Percentiles rank a stretch among this genome's conserved stretches.
Conservation (phyloP, 2,113 vertebrate species). For the Austrofundulus limnaeus region DNA sequence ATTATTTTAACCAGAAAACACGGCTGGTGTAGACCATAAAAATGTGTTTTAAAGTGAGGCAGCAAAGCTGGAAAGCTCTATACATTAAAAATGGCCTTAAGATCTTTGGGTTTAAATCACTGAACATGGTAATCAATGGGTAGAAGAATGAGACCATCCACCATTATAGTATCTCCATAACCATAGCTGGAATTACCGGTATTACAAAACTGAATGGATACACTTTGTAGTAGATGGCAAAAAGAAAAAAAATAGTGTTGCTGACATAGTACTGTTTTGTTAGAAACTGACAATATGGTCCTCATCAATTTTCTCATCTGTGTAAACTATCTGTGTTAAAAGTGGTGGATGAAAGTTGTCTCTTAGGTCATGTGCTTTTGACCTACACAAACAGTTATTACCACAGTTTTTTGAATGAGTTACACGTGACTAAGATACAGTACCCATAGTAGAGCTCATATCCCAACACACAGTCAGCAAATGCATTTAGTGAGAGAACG, state of each 20-base stretch:
- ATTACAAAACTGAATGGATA: slow-evolving; percentile 66
- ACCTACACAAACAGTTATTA: slow-evolving; percentile 70
- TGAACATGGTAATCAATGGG: slow-evolving; percentile 74
- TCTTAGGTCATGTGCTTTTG: slow-evolving; percentile 64
- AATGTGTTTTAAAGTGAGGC: slow-evolving; percentile 70
- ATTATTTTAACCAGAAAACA: slow-evolving; percentile 43
- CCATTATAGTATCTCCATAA: slow-evolving; percentile 67
- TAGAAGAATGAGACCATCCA: slow-evolving; percentile 73
- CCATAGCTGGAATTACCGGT: slow-evolving; percentile 62
- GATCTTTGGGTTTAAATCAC: slow-evolving; percentile 72
- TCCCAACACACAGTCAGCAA: slow-evolving; percentile 66
- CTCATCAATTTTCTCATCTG: slow-evolving; percentile 52
- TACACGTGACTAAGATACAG: slow-evolving; percentile 68
- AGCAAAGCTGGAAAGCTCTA: slow-evolving; percentile 51
- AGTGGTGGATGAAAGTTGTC: slow-evolving; percentile 65
- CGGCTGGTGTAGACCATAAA: slow-evolving; percentile 50
- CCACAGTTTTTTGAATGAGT: slow-evolving; percentile 68
- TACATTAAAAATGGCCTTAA: slow-evolving; percentile 70
- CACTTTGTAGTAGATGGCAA: slow-evolving; percentile 36
- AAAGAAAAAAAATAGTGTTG: slow-evolving; percentile 1
- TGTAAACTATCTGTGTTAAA: slow-evolving; percentile 60
- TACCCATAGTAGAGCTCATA: slow-evolving; percentile 59
- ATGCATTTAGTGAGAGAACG: slow-evolving; percentile 45
- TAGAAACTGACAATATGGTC: slow-evolving; percentile 62
- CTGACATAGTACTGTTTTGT: slow-evolving; percentile 62